These are phyloP conservation scores for Netelia melanura DNA, from an alignment of 2,888 invertebrate genomes.

Conservation along the genomic window DNA sequence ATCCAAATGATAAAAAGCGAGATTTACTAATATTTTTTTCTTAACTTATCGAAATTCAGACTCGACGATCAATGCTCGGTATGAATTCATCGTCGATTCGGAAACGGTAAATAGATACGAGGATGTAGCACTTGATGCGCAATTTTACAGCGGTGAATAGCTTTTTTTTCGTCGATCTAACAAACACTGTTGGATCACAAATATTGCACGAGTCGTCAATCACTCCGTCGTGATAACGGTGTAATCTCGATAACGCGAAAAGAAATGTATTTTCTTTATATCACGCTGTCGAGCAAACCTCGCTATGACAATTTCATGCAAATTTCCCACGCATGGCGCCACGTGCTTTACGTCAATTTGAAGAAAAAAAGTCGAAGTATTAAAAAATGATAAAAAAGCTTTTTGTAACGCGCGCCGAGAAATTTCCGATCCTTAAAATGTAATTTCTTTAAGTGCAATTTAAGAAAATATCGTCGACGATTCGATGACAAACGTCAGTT, in stretches of 20 bases:
- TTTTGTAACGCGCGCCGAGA: too few relatives aligned
- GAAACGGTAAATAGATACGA: not conserved
- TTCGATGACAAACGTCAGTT: too few relatives aligned
- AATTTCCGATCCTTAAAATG: too few relatives aligned
- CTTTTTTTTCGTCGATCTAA: not conserved
- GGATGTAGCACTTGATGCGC: not conserved
- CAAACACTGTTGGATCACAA: not conserved
- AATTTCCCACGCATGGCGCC: not conserved
- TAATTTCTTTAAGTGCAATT: too few relatives aligned
- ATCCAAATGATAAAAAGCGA: too few relatives aligned
- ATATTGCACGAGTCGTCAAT: not conserved
- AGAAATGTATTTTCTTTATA: not conserved
- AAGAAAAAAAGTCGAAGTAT: not conserved
- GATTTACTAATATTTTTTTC: too few relatives aligned
- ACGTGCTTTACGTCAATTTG: not conserved
- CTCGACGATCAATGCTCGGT: not conserved
- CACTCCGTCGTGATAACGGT: not conserved
- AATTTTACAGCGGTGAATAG: not conserved
- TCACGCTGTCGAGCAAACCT: not conserved
- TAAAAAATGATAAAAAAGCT: not conserved
- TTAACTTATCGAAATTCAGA: not conserved
- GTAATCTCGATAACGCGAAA: not conserved
- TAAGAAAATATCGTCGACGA: too few relatives aligned
- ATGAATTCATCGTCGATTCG: not conserved
- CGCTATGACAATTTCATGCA: not conserved